These are phyloP conservation scores for Drosophila parvula DNA, from an alignment of 1,140 invertebrate species.

Conservation along the genomic window DNA sequence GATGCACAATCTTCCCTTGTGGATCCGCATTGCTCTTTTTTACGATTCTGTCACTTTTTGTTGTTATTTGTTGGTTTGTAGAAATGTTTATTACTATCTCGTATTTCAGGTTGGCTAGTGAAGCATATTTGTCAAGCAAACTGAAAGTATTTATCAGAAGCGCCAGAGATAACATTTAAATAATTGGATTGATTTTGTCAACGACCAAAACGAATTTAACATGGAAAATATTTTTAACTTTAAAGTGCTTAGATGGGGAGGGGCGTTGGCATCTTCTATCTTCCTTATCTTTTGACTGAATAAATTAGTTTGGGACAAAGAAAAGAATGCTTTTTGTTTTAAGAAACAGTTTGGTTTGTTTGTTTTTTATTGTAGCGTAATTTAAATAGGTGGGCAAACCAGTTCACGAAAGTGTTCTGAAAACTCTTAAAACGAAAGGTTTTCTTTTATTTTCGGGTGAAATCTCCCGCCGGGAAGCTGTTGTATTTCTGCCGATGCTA, in stretches of 20 bases:
- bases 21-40: constrained; percentile 36
- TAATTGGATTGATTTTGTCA: constrained; percentile 31
- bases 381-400: constrained; percentile 16
- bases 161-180: constrained; percentile 8
- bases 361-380: constrained; percentile 13
- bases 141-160: constrained; percentile 34
- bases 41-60: neutral
- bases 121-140: constrained; percentile 49
- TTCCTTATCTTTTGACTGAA: constrained; percentile 12
- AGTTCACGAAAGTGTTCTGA: constrained; percentile 18
- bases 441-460: constrained; percentile 41
- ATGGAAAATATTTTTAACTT: constrained; percentile 11
- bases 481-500: neutral
- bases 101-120: constrained; percentile 46
- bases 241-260: constrained; percentile 5
- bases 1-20: constrained; percentile 29
- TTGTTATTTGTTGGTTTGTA: neutral
- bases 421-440: constrained; percentile 23
- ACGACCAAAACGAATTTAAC: constrained; percentile 12
- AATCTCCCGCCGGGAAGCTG: constrained; percentile 7
- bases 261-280: constrained; percentile 16
- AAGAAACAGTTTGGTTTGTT: constrained; percentile 21
- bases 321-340: constrained; percentile 42
- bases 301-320: constrained; percentile 44
- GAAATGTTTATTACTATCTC: constrained; percentile 15